phyloP scores from a whole-genome alignment of 1,140 invertebrate species.

The Orchesella cincta region DNA sequence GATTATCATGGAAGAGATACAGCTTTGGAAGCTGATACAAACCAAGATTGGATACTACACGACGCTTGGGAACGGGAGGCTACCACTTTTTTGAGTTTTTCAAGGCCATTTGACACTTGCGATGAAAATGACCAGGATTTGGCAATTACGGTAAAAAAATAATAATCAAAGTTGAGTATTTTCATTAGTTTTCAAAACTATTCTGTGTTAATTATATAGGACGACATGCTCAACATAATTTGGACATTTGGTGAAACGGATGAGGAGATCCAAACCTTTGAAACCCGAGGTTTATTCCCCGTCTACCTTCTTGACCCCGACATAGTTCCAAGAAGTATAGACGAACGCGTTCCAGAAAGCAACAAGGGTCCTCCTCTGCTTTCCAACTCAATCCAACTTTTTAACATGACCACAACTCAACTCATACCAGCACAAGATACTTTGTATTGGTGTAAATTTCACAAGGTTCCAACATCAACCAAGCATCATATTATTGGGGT shows the following conservation, averaged over 20 bases:
- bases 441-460: neutral
- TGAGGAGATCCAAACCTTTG: neutral
- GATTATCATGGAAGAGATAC: neutral
- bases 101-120: conserved; percentile 34
- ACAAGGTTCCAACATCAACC: neutral
- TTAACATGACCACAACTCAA: neutral
- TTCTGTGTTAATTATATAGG: neutral
- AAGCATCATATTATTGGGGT: conserved; percentile 22
- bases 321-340: neutral
- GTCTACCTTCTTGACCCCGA: neutral
- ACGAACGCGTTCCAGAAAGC: neutral
- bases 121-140: conserved; percentile 36
- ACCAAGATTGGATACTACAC: conserved; percentile 35
- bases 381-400: neutral
- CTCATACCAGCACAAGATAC: neutral
- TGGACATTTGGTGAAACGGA: neutral
- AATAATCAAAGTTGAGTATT: no score
- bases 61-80: conserved; percentile 30
- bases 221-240: neutral
- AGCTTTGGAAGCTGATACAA: conserved; percentile 5
- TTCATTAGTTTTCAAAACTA: no score
- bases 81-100: conserved; percentile 36
- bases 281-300: neutral
- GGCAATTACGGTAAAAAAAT: conserved; percentile 37
- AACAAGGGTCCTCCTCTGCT: neutral